These are phyloP conservation scores for Blera fallax DNA, from an alignment of 2,888 invertebrate species.

Conservation along the genomic window DNA sequence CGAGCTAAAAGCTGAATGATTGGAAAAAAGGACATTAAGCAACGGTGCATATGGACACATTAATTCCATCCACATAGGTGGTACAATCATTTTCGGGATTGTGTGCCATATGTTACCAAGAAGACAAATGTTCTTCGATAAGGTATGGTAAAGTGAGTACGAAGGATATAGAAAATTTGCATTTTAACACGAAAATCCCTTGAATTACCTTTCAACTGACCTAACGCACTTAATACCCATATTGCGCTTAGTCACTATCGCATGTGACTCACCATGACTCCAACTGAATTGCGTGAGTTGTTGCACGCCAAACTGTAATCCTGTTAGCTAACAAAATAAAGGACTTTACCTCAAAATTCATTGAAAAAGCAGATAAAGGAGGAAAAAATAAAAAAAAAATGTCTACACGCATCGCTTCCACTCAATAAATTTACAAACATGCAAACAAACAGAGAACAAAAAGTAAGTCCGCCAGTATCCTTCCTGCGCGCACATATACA, in stretches of 20 bases:
- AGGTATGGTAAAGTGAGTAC: background rate
- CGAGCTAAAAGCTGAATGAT: background rate
- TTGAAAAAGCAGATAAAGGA: background rate
- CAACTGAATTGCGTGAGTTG: slow-evolving; percentile 35
- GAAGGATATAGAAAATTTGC: slow-evolving; percentile 14
- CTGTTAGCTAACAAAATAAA: slow-evolving; percentile 41
- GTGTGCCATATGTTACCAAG: slow-evolving; percentile 40
- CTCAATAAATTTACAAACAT: slow-evolving; percentile 50
- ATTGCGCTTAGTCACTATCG: background rate
- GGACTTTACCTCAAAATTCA: slow-evolving; percentile 11
- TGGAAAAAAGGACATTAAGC: slow-evolving; percentile 28
- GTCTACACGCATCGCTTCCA: slow-evolving; percentile 49
- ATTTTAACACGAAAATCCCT: slow-evolving; percentile 44
- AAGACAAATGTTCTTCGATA: slow-evolving; percentile 7
- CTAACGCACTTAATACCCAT: background rate
- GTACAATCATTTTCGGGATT: background rate
- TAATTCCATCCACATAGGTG: background rate
- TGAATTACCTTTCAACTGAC: slow-evolving; percentile 26
- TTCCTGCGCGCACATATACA: background rate
- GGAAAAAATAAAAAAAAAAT: background rate
- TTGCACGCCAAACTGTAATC: slow-evolving; percentile 17
- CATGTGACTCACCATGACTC: slow-evolving; percentile 13
- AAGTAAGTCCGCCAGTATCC: background rate
- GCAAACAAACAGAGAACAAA: background rate
- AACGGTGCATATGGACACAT: slow-evolving; percentile 34